phyloP scores from a whole-genome alignment of 2,113 vertebrate genomes.

The Ia io region DNA sequence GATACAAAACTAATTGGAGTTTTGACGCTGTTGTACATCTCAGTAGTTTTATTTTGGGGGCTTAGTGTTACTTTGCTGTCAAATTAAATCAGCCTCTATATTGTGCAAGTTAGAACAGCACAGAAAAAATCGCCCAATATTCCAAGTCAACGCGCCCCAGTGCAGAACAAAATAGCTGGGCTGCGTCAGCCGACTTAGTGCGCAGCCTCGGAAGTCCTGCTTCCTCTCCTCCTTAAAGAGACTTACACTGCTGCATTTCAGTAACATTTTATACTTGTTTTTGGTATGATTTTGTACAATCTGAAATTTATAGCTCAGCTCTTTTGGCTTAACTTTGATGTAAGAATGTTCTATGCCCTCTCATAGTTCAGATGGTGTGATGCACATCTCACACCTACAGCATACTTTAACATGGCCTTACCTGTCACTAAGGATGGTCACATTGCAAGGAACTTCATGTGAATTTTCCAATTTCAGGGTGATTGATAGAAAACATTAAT shows the following conservation, averaged over 20 bases:
- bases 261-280: constrained; percentile 59
- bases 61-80: constrained; percentile 71
- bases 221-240: constrained; percentile 30
- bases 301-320: neutral
- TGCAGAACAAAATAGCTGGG: neutral
- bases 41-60: constrained; percentile 70
- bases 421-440: neutral
- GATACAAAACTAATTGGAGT: constrained; percentile 74
- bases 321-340: constrained; percentile 8
- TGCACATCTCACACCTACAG: neutral
- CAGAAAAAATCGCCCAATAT: constrained; percentile 8
- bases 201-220: neutral
- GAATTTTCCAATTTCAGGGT: neutral
- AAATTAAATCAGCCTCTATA: constrained; percentile 74
- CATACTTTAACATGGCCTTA: neutral
- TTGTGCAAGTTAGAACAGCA: constrained; percentile 57
- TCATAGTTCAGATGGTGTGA: neutral
- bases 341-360: neutral
- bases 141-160: neutral
- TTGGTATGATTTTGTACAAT: constrained; percentile 50
- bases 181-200: neutral
- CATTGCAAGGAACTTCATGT: neutral
- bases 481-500: neutral
- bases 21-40: constrained; percentile 78
- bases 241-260: constrained; percentile 43